Evolutionary conservation across 2,113 vertebrate species (phyloP).

Genomic region (Galemys pyrenaicus): DNA sequence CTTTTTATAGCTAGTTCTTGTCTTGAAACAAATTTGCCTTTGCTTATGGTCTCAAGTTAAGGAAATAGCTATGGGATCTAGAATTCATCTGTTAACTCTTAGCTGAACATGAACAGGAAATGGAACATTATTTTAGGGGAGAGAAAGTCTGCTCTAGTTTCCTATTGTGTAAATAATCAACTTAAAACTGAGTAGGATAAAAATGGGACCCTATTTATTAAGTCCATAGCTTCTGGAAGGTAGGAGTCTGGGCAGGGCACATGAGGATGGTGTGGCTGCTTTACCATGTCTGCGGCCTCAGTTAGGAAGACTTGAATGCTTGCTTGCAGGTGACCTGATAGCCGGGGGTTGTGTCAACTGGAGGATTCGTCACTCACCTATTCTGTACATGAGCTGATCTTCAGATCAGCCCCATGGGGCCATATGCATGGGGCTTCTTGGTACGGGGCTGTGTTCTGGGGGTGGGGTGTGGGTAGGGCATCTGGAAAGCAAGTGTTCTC

Average conservation of each 20-base stretch:
- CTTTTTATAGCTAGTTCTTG: conserved; percentile 4
- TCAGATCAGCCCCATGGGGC: background rate
- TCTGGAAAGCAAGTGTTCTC: background rate
- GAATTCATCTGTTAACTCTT: background rate
- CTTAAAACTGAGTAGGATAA: background rate
- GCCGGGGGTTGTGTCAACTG: background rate
- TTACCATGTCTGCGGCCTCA: background rate
- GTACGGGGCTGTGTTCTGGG: background rate
- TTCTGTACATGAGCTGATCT: background rate
- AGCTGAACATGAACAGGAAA: background rate
- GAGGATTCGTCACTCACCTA: background rate
- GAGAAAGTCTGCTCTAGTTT: background rate
- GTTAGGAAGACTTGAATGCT: no score
- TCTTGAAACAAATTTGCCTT: background rate
- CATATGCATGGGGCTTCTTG: background rate
- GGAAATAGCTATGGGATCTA: background rate
- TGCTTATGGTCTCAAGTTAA: conserved; percentile 16
- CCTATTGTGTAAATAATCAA: background rate
- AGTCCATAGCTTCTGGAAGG: background rate
- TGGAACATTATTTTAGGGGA: background rate
- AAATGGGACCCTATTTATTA: background rate
- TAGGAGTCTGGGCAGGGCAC: background rate
- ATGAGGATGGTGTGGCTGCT: background rate
- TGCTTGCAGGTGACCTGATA: background rate
- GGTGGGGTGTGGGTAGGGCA: background rate